phyloP scores from a whole-genome alignment of 2,797 vertebrate species.

The Cirrhinus mrigala region DNA sequence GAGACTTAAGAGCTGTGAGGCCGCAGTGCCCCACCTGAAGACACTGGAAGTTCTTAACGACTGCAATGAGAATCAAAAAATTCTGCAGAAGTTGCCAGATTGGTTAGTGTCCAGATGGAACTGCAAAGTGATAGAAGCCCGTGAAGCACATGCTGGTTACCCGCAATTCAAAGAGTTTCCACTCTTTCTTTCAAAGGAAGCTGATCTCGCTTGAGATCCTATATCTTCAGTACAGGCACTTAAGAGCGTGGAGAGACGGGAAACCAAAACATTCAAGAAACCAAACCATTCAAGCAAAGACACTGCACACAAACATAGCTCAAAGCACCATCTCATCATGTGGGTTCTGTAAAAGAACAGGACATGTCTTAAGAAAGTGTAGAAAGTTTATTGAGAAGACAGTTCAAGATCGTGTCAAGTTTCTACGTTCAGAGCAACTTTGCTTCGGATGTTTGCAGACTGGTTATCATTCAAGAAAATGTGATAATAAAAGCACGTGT shows the following conservation, averaged over 20 bases:
- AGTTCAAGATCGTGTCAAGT: too few species aligned
- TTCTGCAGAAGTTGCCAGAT: constrained; percentile 38
- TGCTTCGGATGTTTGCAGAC: too few species aligned
- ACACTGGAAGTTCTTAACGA: constrained; percentile 45
- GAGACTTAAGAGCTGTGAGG: constrained; percentile 38
- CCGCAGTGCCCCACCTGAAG: too few species aligned
- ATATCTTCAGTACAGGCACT: constrained; percentile 43
- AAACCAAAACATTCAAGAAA: constrained; percentile 28
- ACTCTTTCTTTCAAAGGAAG: constrained; percentile 44
- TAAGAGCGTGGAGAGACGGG: neutral
- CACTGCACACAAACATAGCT: constrained; percentile 22
- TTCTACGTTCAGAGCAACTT: too few species aligned
- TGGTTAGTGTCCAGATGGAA: too few species aligned
- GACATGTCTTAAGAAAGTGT: constrained; percentile 36
- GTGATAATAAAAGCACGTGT: too few species aligned
- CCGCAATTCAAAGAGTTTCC: constrained; percentile 47
- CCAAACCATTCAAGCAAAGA: constrained; percentile 45
- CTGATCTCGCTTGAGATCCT: constrained; percentile 37
- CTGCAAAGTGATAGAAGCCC: too few species aligned
- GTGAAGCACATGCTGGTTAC: neutral
- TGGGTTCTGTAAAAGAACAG: constrained; percentile 31
- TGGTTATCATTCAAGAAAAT: too few species aligned
- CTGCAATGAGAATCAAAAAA: constrained; percentile 40
- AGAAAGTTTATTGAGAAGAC: neutral
- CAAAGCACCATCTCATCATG: constrained; percentile 5